Conservation (phyloP, 2,888 invertebrate species). For the Acanthacorydalis orientalis region DNA sequence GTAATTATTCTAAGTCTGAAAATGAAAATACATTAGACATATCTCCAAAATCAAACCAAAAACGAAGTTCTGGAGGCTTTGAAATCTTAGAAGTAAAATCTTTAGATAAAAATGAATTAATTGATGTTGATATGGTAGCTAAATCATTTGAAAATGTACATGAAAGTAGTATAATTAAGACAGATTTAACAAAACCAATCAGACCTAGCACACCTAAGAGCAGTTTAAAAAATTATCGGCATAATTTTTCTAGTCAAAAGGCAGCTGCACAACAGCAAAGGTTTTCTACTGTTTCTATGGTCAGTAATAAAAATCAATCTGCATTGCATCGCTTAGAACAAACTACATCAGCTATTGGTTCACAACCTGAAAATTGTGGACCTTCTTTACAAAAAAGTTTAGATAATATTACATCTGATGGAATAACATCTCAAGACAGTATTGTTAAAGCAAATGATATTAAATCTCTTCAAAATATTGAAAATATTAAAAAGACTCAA, state of each 20-base stretch:
- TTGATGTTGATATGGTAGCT: background rate
- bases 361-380: conserved; percentile 22
- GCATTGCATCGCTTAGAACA: conserved; percentile 23
- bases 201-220: conserved; percentile 6
- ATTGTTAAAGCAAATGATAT: too few relatives aligned
- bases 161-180: background rate
- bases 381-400: conserved; percentile 4
- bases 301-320: conserved; percentile 13
- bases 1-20: background rate
- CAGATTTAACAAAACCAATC: background rate
- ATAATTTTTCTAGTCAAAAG: conserved; percentile 10
- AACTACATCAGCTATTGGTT: conserved; percentile 20
- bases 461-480: background rate
- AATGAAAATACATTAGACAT: background rate
- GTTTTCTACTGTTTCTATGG: background rate
- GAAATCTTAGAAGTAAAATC: conserved; percentile 5
- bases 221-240: conserved; percentile 12
- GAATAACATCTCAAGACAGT: background rate
- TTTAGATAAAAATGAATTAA: conserved; percentile 3
- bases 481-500: conserved; percentile 1
- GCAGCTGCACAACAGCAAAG: conserved; percentile 2
- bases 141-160: background rate
- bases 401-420: conserved; percentile 2
- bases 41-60: background rate
- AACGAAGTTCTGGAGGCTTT: background rate